Evolutionary conservation across 2,113 vertebrate species (phyloP).

Genomic region (Plestiodon gilberti): DNA sequence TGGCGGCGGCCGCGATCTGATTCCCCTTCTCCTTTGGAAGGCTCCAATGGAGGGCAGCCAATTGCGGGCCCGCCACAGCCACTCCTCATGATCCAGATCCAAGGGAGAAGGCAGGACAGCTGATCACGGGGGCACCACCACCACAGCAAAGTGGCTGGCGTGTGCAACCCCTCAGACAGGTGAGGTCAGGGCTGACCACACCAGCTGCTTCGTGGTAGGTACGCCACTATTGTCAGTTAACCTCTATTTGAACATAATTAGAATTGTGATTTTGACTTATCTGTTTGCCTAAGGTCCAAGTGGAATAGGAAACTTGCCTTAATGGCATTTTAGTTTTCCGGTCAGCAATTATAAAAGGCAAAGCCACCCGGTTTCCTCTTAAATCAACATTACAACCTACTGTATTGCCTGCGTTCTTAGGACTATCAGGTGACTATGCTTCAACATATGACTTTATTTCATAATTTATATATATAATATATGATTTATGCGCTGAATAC

Average conservation of each 20-base stretch:
- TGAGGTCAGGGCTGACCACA: too few species aligned
- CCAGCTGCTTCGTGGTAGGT: too few species aligned
- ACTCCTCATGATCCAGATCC: too few species aligned
- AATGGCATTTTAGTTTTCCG: background rate
- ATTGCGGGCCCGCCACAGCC: too few species aligned
- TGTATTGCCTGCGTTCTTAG: background rate
- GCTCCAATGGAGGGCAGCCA: too few species aligned
- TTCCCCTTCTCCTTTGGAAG: too few species aligned
- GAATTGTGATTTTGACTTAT: background rate
- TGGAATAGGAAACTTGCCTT: background rate
- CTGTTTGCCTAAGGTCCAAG: background rate
- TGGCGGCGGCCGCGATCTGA: too few species aligned
- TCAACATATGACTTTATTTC: background rate
- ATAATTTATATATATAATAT: background rate
- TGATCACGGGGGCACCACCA: too few species aligned
- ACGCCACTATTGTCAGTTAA: too few species aligned
- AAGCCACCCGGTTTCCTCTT: background rate
- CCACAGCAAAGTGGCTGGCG: too few species aligned
- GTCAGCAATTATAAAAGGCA: background rate
- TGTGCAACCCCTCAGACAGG: too few species aligned
- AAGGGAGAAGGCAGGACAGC: too few species aligned
- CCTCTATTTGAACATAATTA: conserved; percentile 3
- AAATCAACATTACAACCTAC: background rate
- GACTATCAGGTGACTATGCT: background rate
- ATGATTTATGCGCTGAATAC: background rate